Base-by-base conservation (phyloP, 2,113 vertebrate species). In the Cinclus mexicanus region DNA sequence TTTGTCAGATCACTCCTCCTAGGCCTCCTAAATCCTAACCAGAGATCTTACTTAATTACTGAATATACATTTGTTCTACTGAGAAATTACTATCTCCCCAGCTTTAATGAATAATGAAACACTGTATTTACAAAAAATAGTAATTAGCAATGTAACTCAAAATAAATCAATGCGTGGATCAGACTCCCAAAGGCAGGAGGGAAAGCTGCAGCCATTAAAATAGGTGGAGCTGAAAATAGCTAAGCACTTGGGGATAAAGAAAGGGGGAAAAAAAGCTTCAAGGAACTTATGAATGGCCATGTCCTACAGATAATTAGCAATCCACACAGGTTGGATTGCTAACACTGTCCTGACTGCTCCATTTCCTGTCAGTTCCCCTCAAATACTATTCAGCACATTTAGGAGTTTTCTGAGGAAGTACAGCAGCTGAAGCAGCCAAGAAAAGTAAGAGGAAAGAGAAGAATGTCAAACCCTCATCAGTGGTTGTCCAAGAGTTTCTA, bases 61-160 rank as follows among this genome's bases (percentile, higher is more conserved):
- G 63, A 93, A 95, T 59, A 67, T 85, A 83, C 44, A 82, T 75
- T 86, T 83, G 10, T 80, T 80, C 68, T 88, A 60, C 78, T 65
- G 77, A 95, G 77, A 95, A 96, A 93, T 79, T 11, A 91, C 83
- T 90, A 87, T 74, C 76, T 95, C 70, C 80, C 61, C 87, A 84
- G 72, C 56, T 93, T 79, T 90, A 97, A 89, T 80, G 94, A 96
- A 94, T 87, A 97, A 87, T 63, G 84, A 96, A 93, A 89, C 46
- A 84, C 70, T 72, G 57, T 4, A 85, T 60, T 92, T 49, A 89
- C 84, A 88, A 95, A 76, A 76, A 95, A 87, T 75, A 94, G 80
- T 96, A 98, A 97, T 97, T 97, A 97, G 95, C 90, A 88, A 86
- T 88, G 64, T 83, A 97, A 94, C 90, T 93, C 96, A 97, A 96